These are phyloP conservation scores for Yponomeuta sedellus DNA, from an alignment of 2,888 invertebrate species.

Conservation along the genomic window DNA sequence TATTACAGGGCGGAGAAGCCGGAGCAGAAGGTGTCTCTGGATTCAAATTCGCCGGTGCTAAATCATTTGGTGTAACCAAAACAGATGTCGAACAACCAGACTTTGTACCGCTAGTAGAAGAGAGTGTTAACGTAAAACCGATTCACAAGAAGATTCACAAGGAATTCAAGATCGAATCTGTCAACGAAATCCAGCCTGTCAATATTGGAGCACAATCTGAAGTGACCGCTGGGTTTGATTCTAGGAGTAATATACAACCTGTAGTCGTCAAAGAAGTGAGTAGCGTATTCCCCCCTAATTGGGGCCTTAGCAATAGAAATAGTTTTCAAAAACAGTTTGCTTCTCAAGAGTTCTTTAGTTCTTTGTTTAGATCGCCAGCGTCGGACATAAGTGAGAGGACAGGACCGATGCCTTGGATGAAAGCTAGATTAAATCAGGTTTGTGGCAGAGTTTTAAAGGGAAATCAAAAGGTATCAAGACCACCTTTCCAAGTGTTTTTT, in stretches of 20 bases:
- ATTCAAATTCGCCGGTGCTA: slow-evolving; percentile 41
- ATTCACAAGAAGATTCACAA: slow-evolving; percentile 37
- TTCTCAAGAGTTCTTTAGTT: slow-evolving; percentile 38
- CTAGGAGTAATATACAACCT: slow-evolving; percentile 27
- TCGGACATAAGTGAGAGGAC: slow-evolving; percentile 26
- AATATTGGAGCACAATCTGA: slow-evolving; percentile 30
- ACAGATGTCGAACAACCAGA: not conserved
- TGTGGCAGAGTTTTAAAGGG: slow-evolving; percentile 27
- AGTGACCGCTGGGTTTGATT: slow-evolving; percentile 32
- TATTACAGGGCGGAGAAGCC: slow-evolving; percentile 45
- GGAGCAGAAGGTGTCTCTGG: slow-evolving; percentile 41
- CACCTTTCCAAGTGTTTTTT: slow-evolving; percentile 23
- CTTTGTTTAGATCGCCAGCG: slow-evolving; percentile 36
- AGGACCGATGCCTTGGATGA: slow-evolving; percentile 30
- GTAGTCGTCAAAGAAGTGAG: slow-evolving; percentile 60
- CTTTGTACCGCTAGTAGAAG: not conserved
- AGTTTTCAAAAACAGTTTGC: not conserved
- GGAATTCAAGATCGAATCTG: slow-evolving; percentile 40
- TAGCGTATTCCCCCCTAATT: slow-evolving; percentile 28
- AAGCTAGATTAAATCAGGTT: slow-evolving; percentile 41
- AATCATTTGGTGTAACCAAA: slow-evolving; percentile 33
- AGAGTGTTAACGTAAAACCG: slow-evolving; percentile 19
- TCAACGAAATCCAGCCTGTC: slow-evolving; percentile 45
- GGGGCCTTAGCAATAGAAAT: slow-evolving; percentile 12
- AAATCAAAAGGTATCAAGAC: slow-evolving; percentile 32